A percentile compares a stretch with the other conserved stretches of the same genome.
These are phyloP conservation scores for Carcina quercana DNA, from an alignment of 2,888 invertebrate genomes.

Conservation along the genomic window DNA sequence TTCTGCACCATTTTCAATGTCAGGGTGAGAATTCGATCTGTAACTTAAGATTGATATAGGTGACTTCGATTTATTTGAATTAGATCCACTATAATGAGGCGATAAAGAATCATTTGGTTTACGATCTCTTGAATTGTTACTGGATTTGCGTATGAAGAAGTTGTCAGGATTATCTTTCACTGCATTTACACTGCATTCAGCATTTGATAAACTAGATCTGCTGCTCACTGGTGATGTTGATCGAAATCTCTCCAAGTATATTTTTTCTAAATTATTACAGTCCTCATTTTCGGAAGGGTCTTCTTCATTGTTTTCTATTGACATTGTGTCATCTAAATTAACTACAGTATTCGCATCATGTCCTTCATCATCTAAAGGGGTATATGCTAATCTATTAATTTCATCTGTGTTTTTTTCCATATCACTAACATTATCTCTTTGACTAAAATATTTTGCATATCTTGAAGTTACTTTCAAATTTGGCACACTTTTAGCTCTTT, in stretches of 20 bases:
- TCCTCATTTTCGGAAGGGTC: conserved; percentile 36
- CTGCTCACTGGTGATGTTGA: conserved; percentile 36
- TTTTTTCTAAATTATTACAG: conserved; percentile 55
- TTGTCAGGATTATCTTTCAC: conserved; percentile 26
- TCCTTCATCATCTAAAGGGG: conserved; percentile 21
- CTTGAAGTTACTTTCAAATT: conserved; percentile 63
- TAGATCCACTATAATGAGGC: conserved; percentile 1
- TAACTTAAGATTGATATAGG: conserved; percentile 3
- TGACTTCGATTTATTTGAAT: conserved; percentile 3
- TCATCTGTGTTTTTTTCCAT: conserved; percentile 32
- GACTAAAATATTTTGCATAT: conserved; percentile 69
- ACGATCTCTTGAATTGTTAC: conserved; percentile 27
- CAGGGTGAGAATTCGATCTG: not conserved
- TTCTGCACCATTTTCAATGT: not conserved
- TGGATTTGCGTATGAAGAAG: conserved; percentile 45
- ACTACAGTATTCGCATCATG: conserved; percentile 5
- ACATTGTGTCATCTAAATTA: conserved; percentile 26
- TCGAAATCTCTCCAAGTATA: conserved; percentile 54
- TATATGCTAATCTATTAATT: conserved; percentile 23
- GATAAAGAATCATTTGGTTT: conserved; percentile 23
- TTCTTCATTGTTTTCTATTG: conserved; percentile 21
- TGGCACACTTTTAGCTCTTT: conserved; percentile 66
- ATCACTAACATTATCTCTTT: conserved; percentile 54
- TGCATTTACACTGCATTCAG: conserved; percentile 20
- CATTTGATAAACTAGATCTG: conserved; percentile 28